These are phyloP conservation scores for Maniola jurtina DNA, from an alignment of 1,140 invertebrate species.

Conservation along the genomic window DNA sequence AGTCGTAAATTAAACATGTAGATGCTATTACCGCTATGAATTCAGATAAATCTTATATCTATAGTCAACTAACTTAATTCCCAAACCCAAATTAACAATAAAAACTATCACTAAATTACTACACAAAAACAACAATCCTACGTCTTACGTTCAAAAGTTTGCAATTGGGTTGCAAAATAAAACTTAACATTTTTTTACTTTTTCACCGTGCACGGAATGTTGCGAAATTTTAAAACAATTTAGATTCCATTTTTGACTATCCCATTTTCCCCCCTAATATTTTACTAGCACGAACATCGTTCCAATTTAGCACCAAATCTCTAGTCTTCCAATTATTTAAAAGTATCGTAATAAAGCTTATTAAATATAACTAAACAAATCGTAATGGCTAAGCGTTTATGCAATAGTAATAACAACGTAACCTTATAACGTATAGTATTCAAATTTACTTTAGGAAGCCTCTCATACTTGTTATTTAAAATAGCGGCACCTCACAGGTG, in stretches of 20 bases:
- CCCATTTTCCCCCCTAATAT: constrained; percentile 46
- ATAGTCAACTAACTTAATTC: constrained; percentile 76
- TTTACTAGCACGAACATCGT: constrained; percentile 64
- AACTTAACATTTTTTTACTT: constrained; percentile 68
- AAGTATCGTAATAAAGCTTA: constrained; percentile 74
- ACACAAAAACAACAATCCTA: constrained; percentile 75
- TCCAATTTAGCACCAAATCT: constrained; percentile 76
- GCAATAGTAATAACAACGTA: constrained; percentile 77
- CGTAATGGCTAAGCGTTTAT: constrained; percentile 75
- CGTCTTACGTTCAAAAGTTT: constrained; percentile 54
- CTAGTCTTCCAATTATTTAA: constrained; percentile 76
- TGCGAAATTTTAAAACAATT: constrained; percentile 64
- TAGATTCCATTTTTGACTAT: constrained; percentile 47
- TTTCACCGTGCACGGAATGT: constrained; percentile 63
- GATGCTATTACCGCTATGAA: constrained; percentile 70
- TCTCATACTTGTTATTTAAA: constrained; percentile 61
- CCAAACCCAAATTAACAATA: constrained; percentile 78
- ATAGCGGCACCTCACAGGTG: constrained; percentile 52
- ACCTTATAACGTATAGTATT: constrained; percentile 72
- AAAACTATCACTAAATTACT: constrained; percentile 72
- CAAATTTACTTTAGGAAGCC: constrained; percentile 71
- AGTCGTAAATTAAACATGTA: constrained; percentile 71
- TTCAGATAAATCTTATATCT: constrained; percentile 75
- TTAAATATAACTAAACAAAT: constrained; percentile 69
- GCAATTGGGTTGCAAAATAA: constrained; percentile 71